Evolutionary conservation across 2,797 vertebrate genomes (phyloP), one percentile per base, ranked within the genome.

Genomic region (Pachyuromys duprasi): DNA sequence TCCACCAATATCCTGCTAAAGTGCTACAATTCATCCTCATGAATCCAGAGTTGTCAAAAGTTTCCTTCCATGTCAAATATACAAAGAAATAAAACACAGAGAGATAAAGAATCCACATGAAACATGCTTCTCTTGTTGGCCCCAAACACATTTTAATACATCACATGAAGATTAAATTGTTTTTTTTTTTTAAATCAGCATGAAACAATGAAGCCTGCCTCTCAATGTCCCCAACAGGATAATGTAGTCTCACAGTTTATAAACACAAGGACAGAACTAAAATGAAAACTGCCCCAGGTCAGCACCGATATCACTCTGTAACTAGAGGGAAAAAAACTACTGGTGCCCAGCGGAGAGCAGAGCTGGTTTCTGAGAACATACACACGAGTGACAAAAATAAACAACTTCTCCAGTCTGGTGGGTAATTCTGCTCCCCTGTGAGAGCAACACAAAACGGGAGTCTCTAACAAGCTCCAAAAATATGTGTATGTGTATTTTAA

Each of bases 401-500:
- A 97, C 86, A 96, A 86, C 79, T 72, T 93, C 62, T 79, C n/a
- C 69, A 94, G 95, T 88, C 95, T 98, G 93, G 94, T 89, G 93
- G 94, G 86, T 92, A 92, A 95, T 96, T 96, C 96, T 76, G 84
- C 91, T 96, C 96, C 96, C 95, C 89, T 93, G 81, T 95, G 96
- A 83, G 76, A 94, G 93, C 92, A 95, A 96, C 95, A 96, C 95
- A 93, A 93, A 96, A 94, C 97, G 74, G 91, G 82, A 95, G 86
- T 88, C 93, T 96, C 93, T 95, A 94, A 96, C 93, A 93, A 96
- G 96, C 96, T 97, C 96, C 96, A 92, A 94, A 97, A 97, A 94
- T 94, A 94, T 92, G 88, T 96, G 95, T 53, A 70, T 94, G 95
- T 97, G 95, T 96, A 96, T 96, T 97, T 97, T 96, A 97, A 97